phyloP scores from a whole-genome alignment of 2,888 invertebrate species.

The Actias luna region DNA sequence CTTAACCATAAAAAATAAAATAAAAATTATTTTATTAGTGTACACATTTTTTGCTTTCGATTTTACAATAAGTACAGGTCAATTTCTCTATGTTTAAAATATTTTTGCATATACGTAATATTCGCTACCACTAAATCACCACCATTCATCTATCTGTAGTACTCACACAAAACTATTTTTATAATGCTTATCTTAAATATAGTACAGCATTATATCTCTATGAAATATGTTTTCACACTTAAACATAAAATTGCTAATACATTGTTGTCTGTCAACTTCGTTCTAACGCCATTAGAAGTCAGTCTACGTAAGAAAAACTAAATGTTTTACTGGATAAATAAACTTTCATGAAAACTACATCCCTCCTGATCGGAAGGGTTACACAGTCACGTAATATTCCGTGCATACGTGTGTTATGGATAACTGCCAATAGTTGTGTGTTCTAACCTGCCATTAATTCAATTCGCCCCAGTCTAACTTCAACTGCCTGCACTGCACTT shows the following conservation, averaged over 20 bases:
- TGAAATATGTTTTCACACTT: not conserved
- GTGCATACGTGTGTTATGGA: constrained; percentile 48
- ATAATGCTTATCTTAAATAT: too few relatives aligned
- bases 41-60: too few relatives aligned
- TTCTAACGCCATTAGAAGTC: not conserved
- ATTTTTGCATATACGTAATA: too few relatives aligned
- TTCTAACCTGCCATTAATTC: constrained; percentile 55
- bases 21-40: too few relatives aligned
- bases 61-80: too few relatives aligned
- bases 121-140: too few relatives aligned
- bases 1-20: too few relatives aligned
- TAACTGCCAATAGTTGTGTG: constrained; percentile 63
- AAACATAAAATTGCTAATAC: not conserved
- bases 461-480: constrained; percentile 14
- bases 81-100: too few relatives aligned
- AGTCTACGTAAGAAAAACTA: not conserved
- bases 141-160: too few relatives aligned
- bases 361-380: constrained; percentile 34
- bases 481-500: constrained; percentile 9
- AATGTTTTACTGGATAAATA: constrained; percentile 7
- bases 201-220: not conserved
- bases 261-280: not conserved
- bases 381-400: constrained; percentile 63
- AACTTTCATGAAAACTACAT: constrained; percentile 25
- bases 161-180: too few relatives aligned